Evolutionary conservation across 2,888 invertebrate species (phyloP), one percentile per base, ranked within the genome.

Genomic region (Ornithoptera priamus): DNA sequence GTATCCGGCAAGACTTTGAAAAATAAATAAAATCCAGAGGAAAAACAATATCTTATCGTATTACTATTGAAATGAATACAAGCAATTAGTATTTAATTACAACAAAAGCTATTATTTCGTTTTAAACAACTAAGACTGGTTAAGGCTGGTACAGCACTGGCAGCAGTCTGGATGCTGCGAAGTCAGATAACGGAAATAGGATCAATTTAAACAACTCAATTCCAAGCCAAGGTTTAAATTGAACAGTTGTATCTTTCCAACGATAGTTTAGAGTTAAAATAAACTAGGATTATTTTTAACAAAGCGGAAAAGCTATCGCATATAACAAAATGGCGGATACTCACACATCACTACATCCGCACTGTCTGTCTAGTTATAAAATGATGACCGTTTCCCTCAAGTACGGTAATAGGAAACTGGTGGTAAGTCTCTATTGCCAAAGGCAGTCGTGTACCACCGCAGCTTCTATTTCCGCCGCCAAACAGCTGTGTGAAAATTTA

Each of bases 121-220:
- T 67, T 56, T 57, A 39, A 67, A 62, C 62, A 62, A 62, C 62
- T 30, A 20, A 53, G 53, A 62, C 24, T 62, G 30, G 56, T 67
- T 62, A n/a, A n/a, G n/a, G n/a, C n/a, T n/a, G n/a, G n/a, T n/a
- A 62, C 56, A 50, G 36, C 12, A 17, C n/a, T 36, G n/a, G 50
- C 24, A 56, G 56, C 22, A 20, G 65, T 20, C n/a, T 50, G 66
- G 50, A 57, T 42, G 30, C 53, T 39, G 1, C 61, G 36, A 15
- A 60, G 36, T 60, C 3, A 20, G 67, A 61, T 67, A 67, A 67
- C 39, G 61, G 60, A 67, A 67, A 67, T 67, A 6, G 53, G 20
- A 67, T 67, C 67, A 20, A 61, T 61, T 67, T 50, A 61, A 60
- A 53, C 1, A 15, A 53, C 18, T 57, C 20, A 20, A 57, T 57